A percentile compares a stretch with the other conserved stretches of the same genome.
These are phyloP conservation scores for Thereva nobilitata DNA, from an alignment of 2,888 invertebrate species.

Conservation along the genomic window DNA sequence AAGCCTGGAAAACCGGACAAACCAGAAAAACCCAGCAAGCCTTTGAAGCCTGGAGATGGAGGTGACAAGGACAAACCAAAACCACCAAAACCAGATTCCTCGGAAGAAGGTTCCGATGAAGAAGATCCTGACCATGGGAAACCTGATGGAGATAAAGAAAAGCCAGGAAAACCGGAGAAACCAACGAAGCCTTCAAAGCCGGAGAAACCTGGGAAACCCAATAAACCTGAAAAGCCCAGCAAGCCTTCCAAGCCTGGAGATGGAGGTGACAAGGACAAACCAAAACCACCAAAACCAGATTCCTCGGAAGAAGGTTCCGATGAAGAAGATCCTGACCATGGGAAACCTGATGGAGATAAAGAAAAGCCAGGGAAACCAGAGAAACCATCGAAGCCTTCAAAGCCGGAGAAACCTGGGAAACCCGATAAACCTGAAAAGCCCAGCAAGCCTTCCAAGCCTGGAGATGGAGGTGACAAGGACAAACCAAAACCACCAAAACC, in stretches of 20 bases:
- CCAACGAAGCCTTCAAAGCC: slow-evolving; percentile 6
- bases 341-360: background rate
- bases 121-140: too few species aligned
- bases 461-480: too few species aligned
- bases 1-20: too few species aligned
- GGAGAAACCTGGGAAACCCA: too few species aligned
- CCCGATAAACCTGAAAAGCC: background rate
- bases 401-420: background rate
- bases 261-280: background rate
- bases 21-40: too few species aligned
- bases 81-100: too few species aligned
- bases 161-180: background rate
- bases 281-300: background rate
- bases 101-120: too few species aligned
- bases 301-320: background rate
- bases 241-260: slow-evolving; percentile 8
- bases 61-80: too few species aligned
- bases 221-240: background rate
- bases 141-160: too few species aligned
- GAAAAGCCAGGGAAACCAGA: background rate
- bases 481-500: too few species aligned
- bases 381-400: background rate
- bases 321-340: background rate
- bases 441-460: background rate
- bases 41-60: too few species aligned